Percentiles rank a stretch among this genome's conserved stretches.
Conservation (phyloP, 2,113 vertebrate genomes). For the Tylochromis polylepis region DNA sequence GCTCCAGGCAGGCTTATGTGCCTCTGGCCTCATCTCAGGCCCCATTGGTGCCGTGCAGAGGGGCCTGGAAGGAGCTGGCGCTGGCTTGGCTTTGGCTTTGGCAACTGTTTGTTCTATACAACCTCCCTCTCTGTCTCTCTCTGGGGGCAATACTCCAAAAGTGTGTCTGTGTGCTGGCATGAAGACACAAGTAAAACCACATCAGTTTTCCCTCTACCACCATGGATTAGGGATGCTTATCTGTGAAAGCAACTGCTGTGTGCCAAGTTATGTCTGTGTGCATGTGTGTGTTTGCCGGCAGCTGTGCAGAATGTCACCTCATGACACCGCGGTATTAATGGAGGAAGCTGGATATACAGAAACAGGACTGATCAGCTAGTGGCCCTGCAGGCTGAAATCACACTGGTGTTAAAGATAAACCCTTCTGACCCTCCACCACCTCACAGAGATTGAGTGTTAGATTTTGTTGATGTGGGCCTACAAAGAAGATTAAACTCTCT, state of each 20-base stretch:
- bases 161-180: neutral
- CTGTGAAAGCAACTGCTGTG: neutral
- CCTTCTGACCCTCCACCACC: neutral
- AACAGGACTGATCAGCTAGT: neutral
- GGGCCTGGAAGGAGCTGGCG: constrained; percentile 11
- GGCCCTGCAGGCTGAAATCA: neutral
- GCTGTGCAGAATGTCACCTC: constrained; percentile 18
- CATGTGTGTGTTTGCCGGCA: constrained; percentile 3
- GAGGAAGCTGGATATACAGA: neutral
- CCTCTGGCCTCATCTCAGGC: constrained; percentile 40
- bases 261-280: neutral
- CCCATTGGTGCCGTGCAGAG: neutral
- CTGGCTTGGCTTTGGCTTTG: neutral
- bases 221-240: constrained; percentile 18
- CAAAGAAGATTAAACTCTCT: neutral
- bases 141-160: neutral
- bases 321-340: neutral
- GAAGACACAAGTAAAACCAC: neutral
- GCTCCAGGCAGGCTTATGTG: neutral
- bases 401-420: neutral
- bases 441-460: neutral
- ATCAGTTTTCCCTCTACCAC: neutral
- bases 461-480: neutral
- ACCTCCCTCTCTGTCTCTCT: neutral
- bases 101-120: constrained; percentile 16